Percentiles rank a stretch among this genome's conserved stretches.
Evolutionary conservation across 2,797 vertebrate genomes (phyloP).

Genomic region (Aeoliscus strigatus): DNA sequence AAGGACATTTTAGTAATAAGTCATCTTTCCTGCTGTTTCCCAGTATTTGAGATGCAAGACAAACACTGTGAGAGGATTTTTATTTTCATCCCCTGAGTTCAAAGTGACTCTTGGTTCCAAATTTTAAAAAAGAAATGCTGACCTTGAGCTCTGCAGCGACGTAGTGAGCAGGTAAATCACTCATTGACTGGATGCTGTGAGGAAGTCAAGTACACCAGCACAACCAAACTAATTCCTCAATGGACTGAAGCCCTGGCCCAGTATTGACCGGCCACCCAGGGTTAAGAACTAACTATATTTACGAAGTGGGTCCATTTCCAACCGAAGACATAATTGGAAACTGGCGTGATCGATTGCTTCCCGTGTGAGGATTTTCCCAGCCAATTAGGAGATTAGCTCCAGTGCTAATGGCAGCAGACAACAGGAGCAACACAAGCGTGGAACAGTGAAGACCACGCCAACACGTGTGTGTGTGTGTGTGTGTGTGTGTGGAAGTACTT

Average conservation of each 20-base stretch:
- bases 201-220: conserved; percentile 17
- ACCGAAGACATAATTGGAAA: conserved; percentile 60
- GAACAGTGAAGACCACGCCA: conserved; percentile 5
- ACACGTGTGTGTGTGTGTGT: too few relatives aligned
- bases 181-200: too few relatives aligned
- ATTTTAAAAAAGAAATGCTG: too few relatives aligned
- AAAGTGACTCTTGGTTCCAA: too few relatives aligned
- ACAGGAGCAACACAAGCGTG: conserved; percentile 48
- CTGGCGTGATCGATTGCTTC: conserved; percentile 69
- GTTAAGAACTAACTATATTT: conserved; percentile 66
- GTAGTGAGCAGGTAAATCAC: too few relatives aligned
- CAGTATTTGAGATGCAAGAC: too few relatives aligned
- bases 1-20: too few relatives aligned
- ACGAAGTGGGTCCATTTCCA: conserved; percentile 35
- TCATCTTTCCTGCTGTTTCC: too few relatives aligned
- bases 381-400: conserved; percentile 76
- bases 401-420: conserved; percentile 67
- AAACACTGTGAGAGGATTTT: too few relatives aligned
- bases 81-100: too few relatives aligned
- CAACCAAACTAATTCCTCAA: conserved; percentile 30
- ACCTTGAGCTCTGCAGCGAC: too few relatives aligned
- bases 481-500: too few relatives aligned
- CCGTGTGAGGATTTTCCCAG: conserved; percentile 73
- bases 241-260: conserved; percentile 31
- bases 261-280: conserved; percentile 49